Conservation (phyloP, 2,888 invertebrate genomes). For the Myopa tessellatipennis region DNA sequence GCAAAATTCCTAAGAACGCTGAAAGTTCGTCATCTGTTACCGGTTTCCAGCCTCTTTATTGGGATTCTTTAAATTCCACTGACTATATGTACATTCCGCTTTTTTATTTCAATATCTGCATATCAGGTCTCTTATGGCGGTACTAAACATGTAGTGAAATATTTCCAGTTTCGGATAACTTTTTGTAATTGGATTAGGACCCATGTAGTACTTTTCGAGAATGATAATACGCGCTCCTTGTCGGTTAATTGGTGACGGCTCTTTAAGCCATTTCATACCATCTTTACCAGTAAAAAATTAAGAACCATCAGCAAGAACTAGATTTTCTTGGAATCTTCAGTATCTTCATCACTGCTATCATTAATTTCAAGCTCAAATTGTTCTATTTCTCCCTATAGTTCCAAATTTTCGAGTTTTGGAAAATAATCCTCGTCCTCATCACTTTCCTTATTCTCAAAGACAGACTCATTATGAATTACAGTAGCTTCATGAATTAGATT, state of each 20-base stretch:
- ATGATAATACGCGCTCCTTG: slow-evolving; percentile 10
- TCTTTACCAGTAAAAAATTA: slow-evolving; percentile 12
- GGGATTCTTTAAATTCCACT: slow-evolving; percentile 15
- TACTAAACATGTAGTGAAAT: background rate
- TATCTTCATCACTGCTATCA: no score
- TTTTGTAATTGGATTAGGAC: slow-evolving; percentile 16
- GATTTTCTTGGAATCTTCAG: background rate
- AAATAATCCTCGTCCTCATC: no score
- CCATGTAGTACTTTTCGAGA: slow-evolving; percentile 2
- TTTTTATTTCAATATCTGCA: slow-evolving; percentile 8
- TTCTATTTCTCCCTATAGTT: no score
- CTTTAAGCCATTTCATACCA: slow-evolving; percentile 12
- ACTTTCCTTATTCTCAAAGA: no score
- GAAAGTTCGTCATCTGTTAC: background rate
- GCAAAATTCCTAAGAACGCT: slow-evolving; percentile 4
- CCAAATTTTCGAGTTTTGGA: no score
- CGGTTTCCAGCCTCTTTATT: slow-evolving; percentile 7
- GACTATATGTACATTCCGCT: background rate
- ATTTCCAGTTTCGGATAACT: background rate
- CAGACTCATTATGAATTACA: no score
- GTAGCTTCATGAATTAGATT: no score
- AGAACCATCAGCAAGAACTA: background rate
- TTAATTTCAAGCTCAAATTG: no score
- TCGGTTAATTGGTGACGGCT: background rate
- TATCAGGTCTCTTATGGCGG: background rate